Base-by-base conservation (phyloP, 1,140 invertebrate species). In the Drosophila subpulchrella region DNA sequence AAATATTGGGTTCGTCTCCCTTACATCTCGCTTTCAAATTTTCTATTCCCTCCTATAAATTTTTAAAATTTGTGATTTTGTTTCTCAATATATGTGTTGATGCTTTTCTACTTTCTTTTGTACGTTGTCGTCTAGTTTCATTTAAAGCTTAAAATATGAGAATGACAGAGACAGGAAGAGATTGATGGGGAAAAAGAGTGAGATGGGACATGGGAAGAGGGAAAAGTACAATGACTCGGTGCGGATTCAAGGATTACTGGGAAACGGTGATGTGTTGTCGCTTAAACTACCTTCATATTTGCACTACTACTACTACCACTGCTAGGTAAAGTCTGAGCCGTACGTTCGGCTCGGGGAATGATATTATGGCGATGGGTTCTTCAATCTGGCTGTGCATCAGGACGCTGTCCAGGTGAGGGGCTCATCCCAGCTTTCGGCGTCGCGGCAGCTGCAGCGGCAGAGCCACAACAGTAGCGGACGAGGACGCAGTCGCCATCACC, bases 141-240 rank as follows among this genome's bases (percentile, higher is more conserved):
- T 75, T 68, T 74, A 76, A 76, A 76, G 73, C 73, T 76, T 76
- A 76, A 67, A 67, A 30, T 73, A 76, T 76, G 73, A 76, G 73
- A 76, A 67, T 58, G 53, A 76, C 51, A 67, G 73, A 67, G 73
- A 75, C 24, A 17, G 72, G 27, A 10, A 17, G 58, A 27, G 15
- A 11, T 11, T 15, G 8, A 20, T 12, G 30, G 30, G 50, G 32
- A 17, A 36, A n/a, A 13, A 30, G 30, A 17, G 39, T 38, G 30
- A 17, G 42, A 32, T 17, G 24, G 47, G 41, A 62, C 6, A n/a
- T 13, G 55, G 55, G 27, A 44, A 24, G 15, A n/a, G 15, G 34
- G 6, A 34, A 47, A 27, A 39, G 13, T 8, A 8, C 6, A 48
- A 48, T 30, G 3, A 48, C 24, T 30, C 4, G 24, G 6, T 24